Conservation (phyloP, 1,140 invertebrate species). For the Chrysoperla carnea region DNA sequence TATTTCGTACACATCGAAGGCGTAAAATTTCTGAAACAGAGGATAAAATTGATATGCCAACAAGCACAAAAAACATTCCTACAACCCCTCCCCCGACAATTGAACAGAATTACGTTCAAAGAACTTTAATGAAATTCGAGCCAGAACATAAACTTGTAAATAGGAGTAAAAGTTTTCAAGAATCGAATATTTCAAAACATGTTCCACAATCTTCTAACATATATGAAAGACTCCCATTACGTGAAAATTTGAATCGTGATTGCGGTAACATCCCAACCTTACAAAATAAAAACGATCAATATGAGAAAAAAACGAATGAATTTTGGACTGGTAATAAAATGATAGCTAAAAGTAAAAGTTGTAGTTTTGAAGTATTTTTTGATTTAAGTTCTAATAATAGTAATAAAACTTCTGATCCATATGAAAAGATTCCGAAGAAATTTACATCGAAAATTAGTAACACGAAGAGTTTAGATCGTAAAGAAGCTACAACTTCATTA, state of each 20-base stretch:
- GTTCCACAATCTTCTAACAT: too few species aligned
- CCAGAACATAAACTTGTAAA: conserved; percentile 22
- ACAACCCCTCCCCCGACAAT: not conserved
- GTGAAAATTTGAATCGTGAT: too few species aligned
- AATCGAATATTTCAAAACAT: conserved; percentile 11
- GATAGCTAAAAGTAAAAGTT: conserved; percentile 29
- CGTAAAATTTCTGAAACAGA: not conserved
- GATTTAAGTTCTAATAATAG: conserved; percentile 22
- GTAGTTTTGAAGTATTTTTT: conserved; percentile 29
- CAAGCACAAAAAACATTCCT: not conserved
- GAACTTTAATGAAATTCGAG: not conserved
- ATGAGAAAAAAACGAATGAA: conserved; percentile 23
- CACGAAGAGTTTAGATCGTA: conserved; percentile 25
- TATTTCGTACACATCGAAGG: conserved; percentile 26
- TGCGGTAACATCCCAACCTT: conserved; percentile 32
- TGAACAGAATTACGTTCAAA: not conserved
- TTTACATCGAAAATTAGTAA: conserved; percentile 29
- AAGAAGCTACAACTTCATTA: conserved; percentile 28
- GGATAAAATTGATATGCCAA: not conserved
- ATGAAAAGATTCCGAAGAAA: conserved; percentile 30
- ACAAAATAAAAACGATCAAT: conserved; percentile 27
- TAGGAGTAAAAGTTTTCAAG: conserved; percentile 26
- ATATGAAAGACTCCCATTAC: not conserved
- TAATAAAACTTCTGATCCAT: conserved; percentile 24
- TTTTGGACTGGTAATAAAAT: not conserved